Base-by-base conservation (phyloP, 2,797 vertebrate species). In the Podarcis siculus region DNA sequence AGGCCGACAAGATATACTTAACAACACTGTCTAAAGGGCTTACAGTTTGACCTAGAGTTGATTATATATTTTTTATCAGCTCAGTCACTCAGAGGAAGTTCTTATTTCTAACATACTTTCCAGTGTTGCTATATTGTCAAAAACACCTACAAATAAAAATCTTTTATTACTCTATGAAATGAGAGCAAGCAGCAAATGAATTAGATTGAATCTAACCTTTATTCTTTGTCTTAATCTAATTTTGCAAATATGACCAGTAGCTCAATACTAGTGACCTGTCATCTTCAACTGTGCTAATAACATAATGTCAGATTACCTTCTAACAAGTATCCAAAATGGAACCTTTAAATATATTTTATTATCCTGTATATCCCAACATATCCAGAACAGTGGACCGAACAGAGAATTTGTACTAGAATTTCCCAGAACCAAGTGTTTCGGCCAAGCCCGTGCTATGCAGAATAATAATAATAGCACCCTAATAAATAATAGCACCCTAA, bases 21-120 rank as follows among this genome's bases (percentile, higher is more conserved):
- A 75, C 86, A 82, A 66, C 79, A 76, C n/a, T 78, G 39, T 79
- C 64, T 67, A 86, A 78, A 78, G 79, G 49, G 73, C 45, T 82
- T 66, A 73, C 35, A 32, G 69, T 64, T 82, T 81, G 32, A 42
- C 85, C 58, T 86, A 12, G 9, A 77, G 37, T 66, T 76, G 58
- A 66, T 85, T 85, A 61, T 84, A 64, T 85, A 61, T 37, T 66
- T 42, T 8, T 30, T 61, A 55, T 49, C 23, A 61, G 64, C 61
- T 79, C 37, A 25, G 64, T 69, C 64, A 17, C 64, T 86, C 39
- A 30, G 58, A 67, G 30, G 17, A 49, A 69, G 32, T 86, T 86
- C 19, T 45, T 66, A 27, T 86, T 86, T 86, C n/a, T 15, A 69
- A 25, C 19, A 86, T 49, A 32, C 21, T 86, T 86, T 49, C 69